Conservation (phyloP, 2,797 vertebrate species). For the Danio kyathit region DNA sequence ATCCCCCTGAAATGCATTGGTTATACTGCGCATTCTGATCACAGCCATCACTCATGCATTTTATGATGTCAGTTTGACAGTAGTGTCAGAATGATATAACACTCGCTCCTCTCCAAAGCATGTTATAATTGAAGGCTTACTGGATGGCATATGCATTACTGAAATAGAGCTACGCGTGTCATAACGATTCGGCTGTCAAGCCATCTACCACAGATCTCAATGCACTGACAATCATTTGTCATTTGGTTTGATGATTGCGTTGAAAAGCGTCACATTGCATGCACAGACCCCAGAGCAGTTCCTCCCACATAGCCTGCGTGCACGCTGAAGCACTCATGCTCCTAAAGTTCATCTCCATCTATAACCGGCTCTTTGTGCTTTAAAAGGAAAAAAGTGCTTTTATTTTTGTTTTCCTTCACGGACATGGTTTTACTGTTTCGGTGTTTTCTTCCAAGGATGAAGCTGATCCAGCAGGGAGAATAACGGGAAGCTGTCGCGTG, state of each 20-base stretch:
- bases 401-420: background rate
- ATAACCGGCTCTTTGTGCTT: background rate
- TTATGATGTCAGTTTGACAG: background rate
- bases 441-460: background rate
- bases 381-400: background rate
- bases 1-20: background rate
- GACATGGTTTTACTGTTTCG: background rate
- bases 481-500: slow-evolving; percentile 12
- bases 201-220: background rate
- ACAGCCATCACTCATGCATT: background rate
- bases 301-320: slow-evolving; percentile 1
- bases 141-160: background rate
- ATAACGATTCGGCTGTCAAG: background rate
- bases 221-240: background rate
- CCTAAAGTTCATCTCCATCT: slow-evolving; percentile 16
- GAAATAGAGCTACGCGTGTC: background rate
- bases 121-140: background rate
- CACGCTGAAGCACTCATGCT: background rate
- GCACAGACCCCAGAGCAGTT: background rate
- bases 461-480: background rate
- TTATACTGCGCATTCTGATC: background rate
- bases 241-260: background rate
- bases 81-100: background rate
- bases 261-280: slow-evolving; percentile 16
- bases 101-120: background rate